Evolutionary conservation across 2,888 invertebrate species (phyloP).

Genomic region (Drosophila prostipennis): DNA sequence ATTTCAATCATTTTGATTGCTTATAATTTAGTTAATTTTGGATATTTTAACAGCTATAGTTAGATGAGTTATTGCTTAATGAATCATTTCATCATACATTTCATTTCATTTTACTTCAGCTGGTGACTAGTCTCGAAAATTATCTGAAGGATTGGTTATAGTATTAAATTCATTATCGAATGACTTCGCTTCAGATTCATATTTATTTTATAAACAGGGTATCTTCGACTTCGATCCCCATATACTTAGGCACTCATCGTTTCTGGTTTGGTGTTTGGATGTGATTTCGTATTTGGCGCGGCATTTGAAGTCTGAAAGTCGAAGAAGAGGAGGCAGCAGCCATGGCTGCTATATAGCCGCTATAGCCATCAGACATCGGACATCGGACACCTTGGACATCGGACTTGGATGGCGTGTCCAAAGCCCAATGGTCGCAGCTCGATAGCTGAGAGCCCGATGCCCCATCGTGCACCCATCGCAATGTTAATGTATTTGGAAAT

Average conservation of each 20-base stretch:
- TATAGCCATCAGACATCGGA: slow-evolving; percentile 26
- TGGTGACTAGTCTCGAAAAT: not conserved
- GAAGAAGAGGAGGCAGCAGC: slow-evolving; percentile 54
- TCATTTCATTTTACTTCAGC: not conserved
- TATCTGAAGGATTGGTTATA: not conserved
- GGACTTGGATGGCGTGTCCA: slow-evolving; percentile 37
- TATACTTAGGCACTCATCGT: not conserved
- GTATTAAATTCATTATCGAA: not conserved
- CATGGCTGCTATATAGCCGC: slow-evolving; percentile 37
- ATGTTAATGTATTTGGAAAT: slow-evolving; percentile 81
- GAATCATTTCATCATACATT: not conserved
- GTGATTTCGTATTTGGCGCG: slow-evolving; percentile 76
- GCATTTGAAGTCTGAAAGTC: slow-evolving; percentile 59
- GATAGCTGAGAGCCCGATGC: slow-evolving; percentile 8
- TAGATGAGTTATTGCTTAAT: not conserved
- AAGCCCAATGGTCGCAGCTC: not conserved
- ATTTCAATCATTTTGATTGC: no score
- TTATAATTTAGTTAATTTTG: no score
- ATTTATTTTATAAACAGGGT: not conserved
- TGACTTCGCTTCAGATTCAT: not conserved
- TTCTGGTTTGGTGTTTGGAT: slow-evolving; percentile 51
- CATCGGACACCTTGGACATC: slow-evolving; percentile 25
- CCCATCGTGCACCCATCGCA: slow-evolving; percentile 72
- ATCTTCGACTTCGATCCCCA: not conserved
- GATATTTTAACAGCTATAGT: no score